Percentiles rank a stretch among this genome's conserved stretches.
Conservation (phyloP, 2,113 vertebrate genomes). For the Triplophysa rosa region DNA sequence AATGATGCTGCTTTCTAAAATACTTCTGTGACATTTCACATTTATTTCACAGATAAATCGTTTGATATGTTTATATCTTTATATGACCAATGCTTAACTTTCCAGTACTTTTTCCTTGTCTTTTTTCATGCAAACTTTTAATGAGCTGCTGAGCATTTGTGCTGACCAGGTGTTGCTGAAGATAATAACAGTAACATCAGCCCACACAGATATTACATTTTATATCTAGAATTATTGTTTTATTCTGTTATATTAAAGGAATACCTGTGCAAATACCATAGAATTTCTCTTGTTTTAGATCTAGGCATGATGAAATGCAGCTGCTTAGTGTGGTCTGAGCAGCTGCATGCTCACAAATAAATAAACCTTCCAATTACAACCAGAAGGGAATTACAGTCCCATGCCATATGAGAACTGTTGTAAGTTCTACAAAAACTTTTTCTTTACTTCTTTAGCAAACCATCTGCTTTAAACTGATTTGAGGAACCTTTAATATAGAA, state of each 20-base stretch:
- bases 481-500: no score
- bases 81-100: background rate
- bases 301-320: background rate
- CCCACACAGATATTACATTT: background rate
- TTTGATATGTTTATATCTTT: slow-evolving; percentile 8
- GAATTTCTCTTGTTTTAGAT: background rate
- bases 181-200: background rate
- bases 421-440: no score
- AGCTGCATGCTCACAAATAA: background rate
- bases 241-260: background rate
- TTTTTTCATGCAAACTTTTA: background rate
- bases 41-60: background rate
- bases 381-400: background rate
- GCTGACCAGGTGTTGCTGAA: slow-evolving; percentile 11
- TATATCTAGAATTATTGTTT: background rate
- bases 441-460: no score
- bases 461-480: no score
- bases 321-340: background rate
- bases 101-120: background rate
- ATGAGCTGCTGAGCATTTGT: background rate
- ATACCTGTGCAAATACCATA: background rate
- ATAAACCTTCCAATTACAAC: background rate
- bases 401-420: background rate
- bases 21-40: no score
- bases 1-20: background rate